Conservation (phyloP, 2,888 invertebrate species). For the Subacronicta megacephala region DNA sequence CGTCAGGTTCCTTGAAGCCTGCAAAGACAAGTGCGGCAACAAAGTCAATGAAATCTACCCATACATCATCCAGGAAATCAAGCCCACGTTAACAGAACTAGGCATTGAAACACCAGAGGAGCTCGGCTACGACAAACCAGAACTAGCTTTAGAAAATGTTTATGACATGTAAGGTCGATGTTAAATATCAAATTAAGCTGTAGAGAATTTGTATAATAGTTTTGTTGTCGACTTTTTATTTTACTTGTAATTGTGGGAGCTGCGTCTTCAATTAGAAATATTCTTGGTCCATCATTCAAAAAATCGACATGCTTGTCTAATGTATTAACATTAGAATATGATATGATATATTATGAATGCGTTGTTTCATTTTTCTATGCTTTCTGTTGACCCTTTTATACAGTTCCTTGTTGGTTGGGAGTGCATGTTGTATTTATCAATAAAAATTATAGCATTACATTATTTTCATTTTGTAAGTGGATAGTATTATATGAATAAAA, state of each 20-base stretch:
- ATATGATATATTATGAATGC: constrained; percentile 47
- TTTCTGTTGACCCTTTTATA: constrained; percentile 42
- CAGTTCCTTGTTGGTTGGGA: constrained; percentile 45
- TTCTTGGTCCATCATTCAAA: constrained; percentile 66
- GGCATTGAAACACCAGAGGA: constrained; percentile 98
- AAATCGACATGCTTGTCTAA: constrained; percentile 73
- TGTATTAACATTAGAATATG: constrained; percentile 75
- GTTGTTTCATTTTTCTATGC: constrained; percentile 68
- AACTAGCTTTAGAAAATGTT: constrained; percentile 94
- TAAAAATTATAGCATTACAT: constrained; percentile 42
- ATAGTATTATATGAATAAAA: constrained; percentile 43
- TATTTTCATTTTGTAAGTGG: constrained; percentile 49
- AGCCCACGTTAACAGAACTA: constrained; percentile 97
- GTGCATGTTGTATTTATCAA: constrained; percentile 44
- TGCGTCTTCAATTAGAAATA: constrained; percentile 64
- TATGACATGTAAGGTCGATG: constrained; percentile 90
- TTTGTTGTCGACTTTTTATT: constrained; percentile 80
- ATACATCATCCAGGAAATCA: constrained; percentile 96
- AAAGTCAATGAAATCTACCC: constrained; percentile 95
- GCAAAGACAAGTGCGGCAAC: constrained; percentile 96
- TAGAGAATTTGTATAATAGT: constrained; percentile 86
- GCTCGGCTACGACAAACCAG: constrained; percentile 98
- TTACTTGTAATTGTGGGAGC: constrained; percentile 71
- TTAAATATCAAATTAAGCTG: constrained; percentile 72
- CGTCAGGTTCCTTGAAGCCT: constrained; percentile 97